phyloP scores from a whole-genome alignment of 2,113 vertebrate species.

The Ptychochromis oligacanthus region DNA sequence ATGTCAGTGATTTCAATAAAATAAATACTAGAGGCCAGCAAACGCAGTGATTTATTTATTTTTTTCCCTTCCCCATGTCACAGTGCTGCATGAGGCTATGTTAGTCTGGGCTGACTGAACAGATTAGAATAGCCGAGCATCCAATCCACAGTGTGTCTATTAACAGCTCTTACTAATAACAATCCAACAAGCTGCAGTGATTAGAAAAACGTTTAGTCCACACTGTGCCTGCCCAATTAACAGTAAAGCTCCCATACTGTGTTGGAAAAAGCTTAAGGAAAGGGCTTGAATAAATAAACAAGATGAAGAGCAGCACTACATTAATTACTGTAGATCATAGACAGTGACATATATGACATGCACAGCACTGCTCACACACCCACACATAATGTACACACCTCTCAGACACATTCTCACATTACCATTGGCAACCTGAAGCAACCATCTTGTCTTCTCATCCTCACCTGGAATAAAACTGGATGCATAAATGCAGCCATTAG shows the following conservation, averaged over 20 bases:
- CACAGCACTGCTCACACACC: constrained; percentile 44
- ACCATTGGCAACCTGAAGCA: constrained; percentile 72
- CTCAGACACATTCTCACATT: constrained; percentile 62
- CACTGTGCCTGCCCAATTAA: background rate
- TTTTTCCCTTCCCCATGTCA: background rate
- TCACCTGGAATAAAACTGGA: constrained; percentile 42
- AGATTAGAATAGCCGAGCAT: constrained; percentile 6
- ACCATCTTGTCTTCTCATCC: constrained; percentile 63
- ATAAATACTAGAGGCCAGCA: background rate
- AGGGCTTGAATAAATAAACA: constrained; percentile 27
- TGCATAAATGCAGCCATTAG: background rate
- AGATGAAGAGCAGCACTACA: background rate
- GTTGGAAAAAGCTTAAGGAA: background rate
- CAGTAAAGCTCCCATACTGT: background rate
- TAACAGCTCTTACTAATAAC: background rate
- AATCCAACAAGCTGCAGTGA: background rate
- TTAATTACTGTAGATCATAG: constrained; percentile 14
- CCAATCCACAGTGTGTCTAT: background rate
- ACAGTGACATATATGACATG: background rate
- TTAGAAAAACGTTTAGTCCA: background rate
- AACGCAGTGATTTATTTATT: background rate
- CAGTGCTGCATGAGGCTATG: constrained; percentile 23
- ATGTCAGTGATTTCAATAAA: background rate
- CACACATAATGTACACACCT: constrained; percentile 48
- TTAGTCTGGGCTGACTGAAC: constrained; percentile 2